These are phyloP conservation scores for Serinus canaria DNA, from an alignment of 2,113 vertebrate species.

Conservation along the genomic window DNA sequence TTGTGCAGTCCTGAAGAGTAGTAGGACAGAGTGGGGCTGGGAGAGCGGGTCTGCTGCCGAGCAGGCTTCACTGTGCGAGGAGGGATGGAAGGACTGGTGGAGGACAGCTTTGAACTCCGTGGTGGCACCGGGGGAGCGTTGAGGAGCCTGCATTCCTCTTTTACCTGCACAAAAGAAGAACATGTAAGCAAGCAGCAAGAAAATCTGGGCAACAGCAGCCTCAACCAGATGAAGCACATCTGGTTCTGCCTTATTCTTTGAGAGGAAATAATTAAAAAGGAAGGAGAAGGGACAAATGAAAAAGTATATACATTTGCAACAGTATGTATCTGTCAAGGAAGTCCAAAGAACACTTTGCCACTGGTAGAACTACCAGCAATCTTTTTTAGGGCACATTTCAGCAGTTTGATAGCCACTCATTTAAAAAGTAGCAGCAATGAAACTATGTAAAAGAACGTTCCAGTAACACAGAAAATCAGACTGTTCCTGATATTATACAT, in stretches of 20 bases:
- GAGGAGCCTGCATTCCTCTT: conserved; percentile 95
- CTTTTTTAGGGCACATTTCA: not conserved
- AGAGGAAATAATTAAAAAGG: conserved; percentile 14
- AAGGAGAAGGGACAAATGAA: not conserved
- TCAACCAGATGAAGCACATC: not conserved
- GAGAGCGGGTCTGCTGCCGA: conserved; percentile 89
- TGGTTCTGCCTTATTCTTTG: not conserved
- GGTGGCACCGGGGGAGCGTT: conserved; percentile 96
- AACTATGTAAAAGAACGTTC: not conserved
- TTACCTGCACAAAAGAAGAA: conserved; percentile 81
- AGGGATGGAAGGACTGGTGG: conserved; percentile 81
- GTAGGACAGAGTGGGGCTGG: conserved; percentile 96
- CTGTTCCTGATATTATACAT: not conserved
- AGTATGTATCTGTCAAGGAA: not conserved
- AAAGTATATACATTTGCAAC: not conserved
- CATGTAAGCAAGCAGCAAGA: not conserved
- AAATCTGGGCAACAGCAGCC: not conserved
- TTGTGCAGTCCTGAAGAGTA: conserved; percentile 96
- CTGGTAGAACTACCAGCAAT: not conserved
- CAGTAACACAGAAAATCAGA: not conserved
- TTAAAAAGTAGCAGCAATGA: not conserved
- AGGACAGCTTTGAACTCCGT: conserved; percentile 86
- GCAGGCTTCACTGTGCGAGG: conserved; percentile 79
- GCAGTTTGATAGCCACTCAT: not conserved
- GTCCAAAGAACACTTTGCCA: not conserved